Base-by-base conservation (phyloP, 2,888 invertebrate genomes). In the Sacculina carcini region DNA sequence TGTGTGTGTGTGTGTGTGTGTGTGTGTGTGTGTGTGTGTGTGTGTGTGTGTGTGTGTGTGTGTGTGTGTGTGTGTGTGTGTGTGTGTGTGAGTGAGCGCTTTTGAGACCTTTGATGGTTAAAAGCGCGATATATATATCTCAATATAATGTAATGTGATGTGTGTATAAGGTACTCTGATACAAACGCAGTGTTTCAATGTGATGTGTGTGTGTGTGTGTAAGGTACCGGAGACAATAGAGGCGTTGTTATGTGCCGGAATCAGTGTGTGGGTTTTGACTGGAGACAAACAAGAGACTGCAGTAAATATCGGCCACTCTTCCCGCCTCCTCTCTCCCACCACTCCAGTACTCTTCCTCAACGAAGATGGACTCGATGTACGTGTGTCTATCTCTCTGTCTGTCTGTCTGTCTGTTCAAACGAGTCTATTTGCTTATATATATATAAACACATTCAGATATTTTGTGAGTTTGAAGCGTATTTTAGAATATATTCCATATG, bases 231-330 rank as follows among this genome's bases (percentile, higher is more conserved):
- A 96, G 65, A 86, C 94, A 52, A 94, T 98, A 63, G 83, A 84
- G 29, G 76, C 86, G 23, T 71, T 98, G 38, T 71, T 89, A 52
- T 79, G 83, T 64, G 98, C 98, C 14, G 89, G 87, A 64, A 92
- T 94, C 59, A 78, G 79, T 64, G 76, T 98, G 56, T 98, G 98
- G 98, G 85, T 99, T 52, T 70, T 99, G 60, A 99, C 98, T 1
- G 98, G 98, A 4, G 98, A 99, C 69, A 98, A 98, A 67, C 90
- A 94, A 67, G 98, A 99, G 70, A 99, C 98, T 23, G 98, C 98
- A 58, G 92, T 99, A 61, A 98, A 99, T 69, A 98, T 99, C 64
- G 96, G 92, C 46, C 86, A 90, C 67, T 90, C 94, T 1, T 87
- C 89, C 62, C 74, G 75, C 53, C 74, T 96, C 57, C 76, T 96